Evolutionary conservation across 1,140 invertebrate genomes (phyloP), one percentile per base, ranked within the genome.

Genomic region (Drosophila baimaii): DNA sequence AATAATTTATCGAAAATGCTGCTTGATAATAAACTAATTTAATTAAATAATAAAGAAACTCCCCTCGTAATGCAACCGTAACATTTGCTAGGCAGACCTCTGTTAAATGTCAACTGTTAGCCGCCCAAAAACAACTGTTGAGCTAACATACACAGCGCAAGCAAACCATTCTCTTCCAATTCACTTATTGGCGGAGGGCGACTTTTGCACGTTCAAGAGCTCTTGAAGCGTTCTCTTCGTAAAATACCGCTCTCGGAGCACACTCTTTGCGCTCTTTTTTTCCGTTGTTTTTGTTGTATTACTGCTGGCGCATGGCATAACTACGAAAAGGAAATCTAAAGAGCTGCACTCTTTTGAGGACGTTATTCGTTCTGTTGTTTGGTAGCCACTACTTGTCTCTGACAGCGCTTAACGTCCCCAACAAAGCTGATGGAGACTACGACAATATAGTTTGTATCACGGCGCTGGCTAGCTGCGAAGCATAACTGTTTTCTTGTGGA

Each of bases 121-220:
- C 49, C 49, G 47, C 49, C 49, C 49, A 52, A 33, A 52, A 54
- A 54, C 51, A 54, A 54, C 51, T 54, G 51, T 54, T 54, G 51
- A 54, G 49, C 49, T 52, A 52, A 52, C 49, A 52, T 33, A 21
- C 6, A 31, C 17, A 51, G 49, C 29, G 4, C 4, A 2, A 31
- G 29, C 29, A 9, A 15, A 8, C 13, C 7, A 19, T 5, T 35
- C 51, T 52, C 51, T 52, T 52, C 5, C 15, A 17, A 9, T 2
- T 19, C 17, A 8, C 6, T 52, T 52, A 19, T 33, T 12, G 49
- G 47, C 6, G 27, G 19, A 17, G 25, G n/a, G 33, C 33, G 33
- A 35, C 33, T 35, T 35, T 0, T 35, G 12, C 33, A 35, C 13
- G 33, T 35, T 37, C 35, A 37, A 37, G 35, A 37, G 33, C 33